Conservation (phyloP, 2,797 vertebrate species). For the Darevskia nairensis region DNA sequence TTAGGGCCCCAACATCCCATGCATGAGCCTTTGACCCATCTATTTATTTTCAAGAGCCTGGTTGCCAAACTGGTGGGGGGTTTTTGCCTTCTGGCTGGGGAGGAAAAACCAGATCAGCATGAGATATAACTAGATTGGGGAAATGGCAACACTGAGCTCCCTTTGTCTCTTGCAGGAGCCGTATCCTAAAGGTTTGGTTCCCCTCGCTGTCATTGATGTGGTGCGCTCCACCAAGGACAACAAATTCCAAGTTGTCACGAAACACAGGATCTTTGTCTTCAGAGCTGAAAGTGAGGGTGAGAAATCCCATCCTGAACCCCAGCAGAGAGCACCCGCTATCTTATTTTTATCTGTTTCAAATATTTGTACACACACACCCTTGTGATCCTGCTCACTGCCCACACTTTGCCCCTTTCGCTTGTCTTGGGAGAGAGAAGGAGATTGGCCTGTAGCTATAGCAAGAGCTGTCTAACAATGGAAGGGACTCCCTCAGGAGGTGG, state of each 20-base stretch:
- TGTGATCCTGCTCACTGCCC: background rate
- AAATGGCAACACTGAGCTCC: background rate
- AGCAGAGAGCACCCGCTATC: background rate
- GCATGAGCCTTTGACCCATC: too few species aligned
- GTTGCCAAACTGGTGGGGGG: too few species aligned
- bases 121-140: background rate
- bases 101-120: background rate
- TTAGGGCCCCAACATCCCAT: background rate
- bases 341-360: background rate
- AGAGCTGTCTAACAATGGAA: too few species aligned
- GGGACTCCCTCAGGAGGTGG: too few species aligned
- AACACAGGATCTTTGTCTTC: constrained; percentile 92
- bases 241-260: constrained; percentile 95
- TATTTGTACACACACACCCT: background rate
- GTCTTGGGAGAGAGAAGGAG: background rate
- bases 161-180: constrained; percentile 81
- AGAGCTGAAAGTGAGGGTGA: constrained; percentile 93
- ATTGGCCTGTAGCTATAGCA: too few species aligned
- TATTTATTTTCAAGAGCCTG: background rate
- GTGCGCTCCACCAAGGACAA: constrained; percentile 91
- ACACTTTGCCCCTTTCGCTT: accelerated
- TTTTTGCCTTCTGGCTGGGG: too few species aligned
- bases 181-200: constrained; percentile 95
- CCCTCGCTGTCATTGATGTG: constrained; percentile 91
- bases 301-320: background rate